phyloP scores from a whole-genome alignment of 2,888 invertebrate species.

The Eristalis pertinax region DNA sequence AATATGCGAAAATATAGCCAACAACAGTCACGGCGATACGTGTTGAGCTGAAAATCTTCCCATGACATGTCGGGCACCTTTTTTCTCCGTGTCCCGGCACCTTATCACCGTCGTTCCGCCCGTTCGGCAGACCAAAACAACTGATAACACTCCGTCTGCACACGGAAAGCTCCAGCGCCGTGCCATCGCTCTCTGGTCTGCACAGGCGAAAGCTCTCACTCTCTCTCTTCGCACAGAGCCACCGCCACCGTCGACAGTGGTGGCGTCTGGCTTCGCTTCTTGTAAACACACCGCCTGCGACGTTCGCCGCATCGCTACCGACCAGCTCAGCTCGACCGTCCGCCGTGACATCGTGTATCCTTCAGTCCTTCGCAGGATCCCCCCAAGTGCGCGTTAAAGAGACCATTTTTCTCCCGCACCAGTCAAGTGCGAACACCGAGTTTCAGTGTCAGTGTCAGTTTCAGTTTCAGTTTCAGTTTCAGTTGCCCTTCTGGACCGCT shows the following conservation, averaged over 20 bases:
- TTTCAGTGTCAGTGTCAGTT: too few species aligned
- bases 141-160: conserved; percentile 54
- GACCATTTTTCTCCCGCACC: neutral
- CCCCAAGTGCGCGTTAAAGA: conserved; percentile 27
- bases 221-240: neutral
- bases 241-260: neutral
- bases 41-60: conserved; percentile 58
- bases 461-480: neutral
- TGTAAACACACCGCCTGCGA: conserved; percentile 31
- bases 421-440: neutral
- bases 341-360: conserved; percentile 5
- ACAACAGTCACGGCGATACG: conserved; percentile 33
- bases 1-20: neutral
- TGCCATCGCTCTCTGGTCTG: conserved; percentile 15
- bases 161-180: conserved; percentile 15
- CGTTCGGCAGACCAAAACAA: conserved; percentile 17
- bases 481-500: too few species aligned
- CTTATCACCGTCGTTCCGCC: conserved; percentile 47
- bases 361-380: conserved; percentile 51
- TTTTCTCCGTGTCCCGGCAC: neutral
- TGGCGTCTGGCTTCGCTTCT: conserved; percentile 10
- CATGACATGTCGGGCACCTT: conserved; percentile 25
- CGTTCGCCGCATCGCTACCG: conserved; percentile 34
- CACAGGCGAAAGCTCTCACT: conserved; percentile 27
- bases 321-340: neutral